phyloP scores from a whole-genome alignment of 2,888 invertebrate species.

The Piscicola geometra region DNA sequence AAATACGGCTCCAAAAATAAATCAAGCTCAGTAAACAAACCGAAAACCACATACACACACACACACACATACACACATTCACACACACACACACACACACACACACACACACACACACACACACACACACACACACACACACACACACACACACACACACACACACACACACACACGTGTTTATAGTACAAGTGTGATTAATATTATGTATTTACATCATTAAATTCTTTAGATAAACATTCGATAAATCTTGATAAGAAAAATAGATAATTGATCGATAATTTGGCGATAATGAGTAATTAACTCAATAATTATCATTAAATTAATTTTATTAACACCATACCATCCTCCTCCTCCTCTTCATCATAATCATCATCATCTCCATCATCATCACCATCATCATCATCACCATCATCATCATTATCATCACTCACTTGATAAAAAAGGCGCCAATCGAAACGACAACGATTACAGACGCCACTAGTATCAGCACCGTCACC shows the following conservation, averaged over 20 bases:
- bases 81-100: conserved; percentile 25
- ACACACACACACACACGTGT: conserved; percentile 18
- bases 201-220: neutral
- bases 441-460: neutral
- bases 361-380: conserved; percentile 20
- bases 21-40: conserved; percentile 32
- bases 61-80: conserved; percentile 5
- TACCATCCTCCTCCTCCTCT: neutral
- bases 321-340: no score
- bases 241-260: no score
- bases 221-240: no score
- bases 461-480: neutral
- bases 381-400: conserved; percentile 16
- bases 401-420: conserved; percentile 23
- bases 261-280: no score
- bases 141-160: conserved; percentile 30
- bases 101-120: conserved; percentile 14
- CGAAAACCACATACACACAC: conserved; percentile 35
- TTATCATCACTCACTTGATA: neutral
- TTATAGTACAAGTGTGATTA: neutral
- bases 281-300: no score
- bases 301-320: no score
- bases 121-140: conserved; percentile 30
- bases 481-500: neutral
- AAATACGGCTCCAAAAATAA: neutral